phyloP scores from a whole-genome alignment of 2,888 invertebrate genomes.

The Pachymerium ferrugineum region DNA sequence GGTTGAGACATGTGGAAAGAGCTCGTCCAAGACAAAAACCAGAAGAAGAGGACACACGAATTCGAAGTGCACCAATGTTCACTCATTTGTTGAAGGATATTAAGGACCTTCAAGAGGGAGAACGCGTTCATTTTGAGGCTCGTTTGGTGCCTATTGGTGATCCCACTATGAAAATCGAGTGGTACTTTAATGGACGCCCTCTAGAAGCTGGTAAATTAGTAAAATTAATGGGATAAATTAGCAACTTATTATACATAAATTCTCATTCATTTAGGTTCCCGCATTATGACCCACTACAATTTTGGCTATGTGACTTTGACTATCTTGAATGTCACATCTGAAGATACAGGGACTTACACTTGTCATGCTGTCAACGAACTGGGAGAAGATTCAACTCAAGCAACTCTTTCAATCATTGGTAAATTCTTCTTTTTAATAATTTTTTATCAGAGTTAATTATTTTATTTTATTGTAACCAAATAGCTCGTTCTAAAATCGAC shows the following conservation, averaged over 20 bases:
- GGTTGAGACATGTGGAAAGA: slow-evolving; percentile 84
- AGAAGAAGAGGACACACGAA: slow-evolving; percentile 70
- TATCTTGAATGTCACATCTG: slow-evolving; percentile 73
- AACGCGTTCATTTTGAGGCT: slow-evolving; percentile 93
- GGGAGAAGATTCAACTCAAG: slow-evolving; percentile 80
- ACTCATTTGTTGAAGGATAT: slow-evolving; percentile 79
- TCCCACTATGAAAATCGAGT: slow-evolving; percentile 92
- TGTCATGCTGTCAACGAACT: slow-evolving; percentile 81
- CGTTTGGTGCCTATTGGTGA: slow-evolving; percentile 95
- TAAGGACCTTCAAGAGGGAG: slow-evolving; percentile 73
- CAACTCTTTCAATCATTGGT: slow-evolving; percentile 68
- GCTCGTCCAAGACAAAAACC: slow-evolving; percentile 73
- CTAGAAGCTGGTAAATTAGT: slow-evolving; percentile 48
- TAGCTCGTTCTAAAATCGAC: slow-evolving; percentile 73
- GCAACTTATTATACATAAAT: background rate
- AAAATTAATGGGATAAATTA: background rate
- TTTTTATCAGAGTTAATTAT: background rate
- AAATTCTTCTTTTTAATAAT: too few species aligned
- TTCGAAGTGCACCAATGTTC: slow-evolving; percentile 86
- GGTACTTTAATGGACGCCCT: slow-evolving; percentile 87
- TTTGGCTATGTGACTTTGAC: slow-evolving; percentile 96
- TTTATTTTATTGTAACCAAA: slow-evolving; percentile 19
- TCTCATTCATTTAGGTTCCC: slow-evolving; percentile 65
- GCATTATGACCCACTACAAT: slow-evolving; percentile 89
- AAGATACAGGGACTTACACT: slow-evolving; percentile 85